A percentile compares a stretch with the other conserved stretches of the same genome.
Conservation (phyloP, 2,113 vertebrate genomes). For the Onychostoma macrolepis region DNA sequence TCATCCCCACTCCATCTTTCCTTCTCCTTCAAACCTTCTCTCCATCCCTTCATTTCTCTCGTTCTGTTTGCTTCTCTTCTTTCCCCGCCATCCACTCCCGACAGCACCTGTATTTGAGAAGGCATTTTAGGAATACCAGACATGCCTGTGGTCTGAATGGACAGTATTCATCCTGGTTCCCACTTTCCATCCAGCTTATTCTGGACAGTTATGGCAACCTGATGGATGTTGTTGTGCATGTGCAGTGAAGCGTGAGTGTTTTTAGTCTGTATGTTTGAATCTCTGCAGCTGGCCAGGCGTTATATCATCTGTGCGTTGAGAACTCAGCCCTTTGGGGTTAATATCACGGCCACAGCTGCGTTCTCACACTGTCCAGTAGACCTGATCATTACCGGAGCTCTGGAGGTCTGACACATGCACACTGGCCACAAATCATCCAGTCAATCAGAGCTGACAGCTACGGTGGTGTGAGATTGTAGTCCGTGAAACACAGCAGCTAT, state of each 20-base stretch:
- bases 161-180: slow-evolving; percentile 53
- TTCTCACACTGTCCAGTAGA: slow-evolving; percentile 36
- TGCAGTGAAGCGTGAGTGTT: neutral
- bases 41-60: slow-evolving; percentile 21
- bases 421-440: neutral
- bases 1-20: neutral
- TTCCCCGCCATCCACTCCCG: neutral
- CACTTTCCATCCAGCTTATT: slow-evolving; percentile 50
- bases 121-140: slow-evolving; percentile 59
- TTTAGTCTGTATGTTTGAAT: slow-evolving; percentile 22
- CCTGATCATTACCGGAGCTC: slow-evolving; percentile 13
- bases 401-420: slow-evolving; percentile 21
- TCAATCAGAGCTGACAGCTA: slow-evolving; percentile 16
- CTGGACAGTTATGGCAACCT: neutral
- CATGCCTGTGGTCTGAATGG: slow-evolving; percentile 59
- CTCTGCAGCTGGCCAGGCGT: slow-evolving; percentile 35
- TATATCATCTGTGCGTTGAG: slow-evolving; percentile 32
- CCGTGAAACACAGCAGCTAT: neutral
- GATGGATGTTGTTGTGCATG: slow-evolving; percentile 17
- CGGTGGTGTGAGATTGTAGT: neutral
- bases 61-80: neutral
- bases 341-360: slow-evolving; percentile 48
- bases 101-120: slow-evolving; percentile 62
- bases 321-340: slow-evolving; percentile 32
- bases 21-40: neutral